A percentile compares a stretch with the other conserved stretches of the same genome.
These are phyloP conservation scores for Cepphus grylle DNA, from an alignment of 2,113 vertebrate genomes.

Conservation along the genomic window DNA sequence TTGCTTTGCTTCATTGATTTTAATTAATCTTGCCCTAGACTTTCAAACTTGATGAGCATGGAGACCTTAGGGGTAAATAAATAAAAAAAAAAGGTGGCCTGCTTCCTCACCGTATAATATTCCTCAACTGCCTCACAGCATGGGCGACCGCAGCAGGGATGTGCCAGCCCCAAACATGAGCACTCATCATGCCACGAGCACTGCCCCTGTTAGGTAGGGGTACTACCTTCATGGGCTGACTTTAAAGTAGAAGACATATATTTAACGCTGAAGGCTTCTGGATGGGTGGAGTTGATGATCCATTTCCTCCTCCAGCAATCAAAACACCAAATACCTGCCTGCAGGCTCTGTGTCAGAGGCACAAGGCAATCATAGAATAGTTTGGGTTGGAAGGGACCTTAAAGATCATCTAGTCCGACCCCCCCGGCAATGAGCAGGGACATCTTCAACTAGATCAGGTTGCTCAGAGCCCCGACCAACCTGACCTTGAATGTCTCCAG, in stretches of 20 bases:
- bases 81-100: not conserved
- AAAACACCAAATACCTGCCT: fast-evolving
- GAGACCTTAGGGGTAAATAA: not conserved
- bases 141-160: fast-evolving
- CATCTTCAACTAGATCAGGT: not conserved
- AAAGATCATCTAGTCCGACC: not conserved
- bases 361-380: not conserved
- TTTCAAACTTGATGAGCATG: slow-evolving; percentile 39
- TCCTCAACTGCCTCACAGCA: not conserved
- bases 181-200: not conserved
- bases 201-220: not conserved
- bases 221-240: not conserved
- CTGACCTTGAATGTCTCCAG: not conserved
- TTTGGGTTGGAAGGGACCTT: not conserved
- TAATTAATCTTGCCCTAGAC: slow-evolving; percentile 69
- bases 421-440: not conserved
- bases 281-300: not conserved
- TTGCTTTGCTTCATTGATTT: slow-evolving; percentile 69
- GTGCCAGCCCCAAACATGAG: not conserved
- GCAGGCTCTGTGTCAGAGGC: not conserved
- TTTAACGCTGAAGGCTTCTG: not conserved
- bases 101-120: not conserved
- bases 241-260: not conserved
- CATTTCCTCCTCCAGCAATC: not conserved
- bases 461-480: fast-evolving